phyloP scores from a whole-genome alignment of 2,888 invertebrate species.

The Protodeltote pygarga region DNA sequence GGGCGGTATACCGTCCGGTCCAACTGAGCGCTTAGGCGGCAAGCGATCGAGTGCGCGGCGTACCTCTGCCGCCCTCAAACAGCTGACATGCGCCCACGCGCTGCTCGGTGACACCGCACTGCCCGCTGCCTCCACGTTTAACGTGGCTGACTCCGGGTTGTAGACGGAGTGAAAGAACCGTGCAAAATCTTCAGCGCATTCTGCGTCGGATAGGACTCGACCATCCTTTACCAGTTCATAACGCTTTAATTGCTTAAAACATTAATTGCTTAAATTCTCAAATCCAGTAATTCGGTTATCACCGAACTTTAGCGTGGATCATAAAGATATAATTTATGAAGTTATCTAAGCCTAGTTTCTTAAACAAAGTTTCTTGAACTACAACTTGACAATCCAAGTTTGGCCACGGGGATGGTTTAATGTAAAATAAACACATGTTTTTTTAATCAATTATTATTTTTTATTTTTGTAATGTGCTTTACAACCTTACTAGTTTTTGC shows the following conservation, averaged over 20 bases:
- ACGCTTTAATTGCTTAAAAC: not conserved
- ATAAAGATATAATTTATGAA: conserved; percentile 44
- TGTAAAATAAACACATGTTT: too few species aligned
- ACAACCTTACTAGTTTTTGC: too few species aligned
- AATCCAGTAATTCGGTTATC: conserved; percentile 33
- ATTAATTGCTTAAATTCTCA: conserved; percentile 19
- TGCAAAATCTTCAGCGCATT: not conserved
- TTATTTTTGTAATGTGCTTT: too few species aligned
- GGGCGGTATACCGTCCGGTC: not conserved
- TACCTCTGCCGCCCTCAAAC: not conserved
- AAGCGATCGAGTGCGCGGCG: not conserved
- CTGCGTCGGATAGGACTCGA: not conserved
- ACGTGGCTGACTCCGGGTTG: not conserved
- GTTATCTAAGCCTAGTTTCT: conserved; percentile 27
- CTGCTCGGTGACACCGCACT: not conserved
- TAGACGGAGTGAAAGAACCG: not conserved
- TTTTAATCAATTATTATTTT: too few species aligned
- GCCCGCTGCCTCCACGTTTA: not conserved
- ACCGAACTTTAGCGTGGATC: conserved; percentile 33
- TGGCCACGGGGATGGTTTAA: conserved; percentile 10
- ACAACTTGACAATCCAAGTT: conserved; percentile 34
- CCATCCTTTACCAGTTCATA: not conserved
- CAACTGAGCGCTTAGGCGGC: not conserved
- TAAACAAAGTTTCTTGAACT: conserved; percentile 4
- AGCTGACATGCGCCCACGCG: not conserved